A percentile compares a stretch with the other conserved stretches of the same genome.
Conservation (phyloP, 2,113 vertebrate species). For the Rhinopomastus cyanomelas region DNA sequence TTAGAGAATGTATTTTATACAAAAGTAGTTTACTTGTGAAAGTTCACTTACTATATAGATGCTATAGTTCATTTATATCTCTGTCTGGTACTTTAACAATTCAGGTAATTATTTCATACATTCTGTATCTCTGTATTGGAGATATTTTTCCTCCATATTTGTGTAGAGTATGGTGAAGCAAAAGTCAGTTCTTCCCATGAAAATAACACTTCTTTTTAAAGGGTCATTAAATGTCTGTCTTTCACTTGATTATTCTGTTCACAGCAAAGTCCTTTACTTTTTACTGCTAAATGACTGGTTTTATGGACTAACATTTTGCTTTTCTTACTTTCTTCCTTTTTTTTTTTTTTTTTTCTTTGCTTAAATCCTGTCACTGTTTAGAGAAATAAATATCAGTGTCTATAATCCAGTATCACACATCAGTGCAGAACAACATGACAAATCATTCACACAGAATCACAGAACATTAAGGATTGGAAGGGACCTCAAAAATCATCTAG, state of each 20-base stretch:
- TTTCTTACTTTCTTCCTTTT: background rate
- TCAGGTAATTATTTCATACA: background rate
- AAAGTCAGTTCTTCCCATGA: background rate
- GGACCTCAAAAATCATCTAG: too few relatives aligned
- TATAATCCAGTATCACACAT: background rate
- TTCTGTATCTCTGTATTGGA: background rate
- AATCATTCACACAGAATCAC: too few relatives aligned
- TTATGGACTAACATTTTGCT: constrained; percentile 45
- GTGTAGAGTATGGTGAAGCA: background rate
- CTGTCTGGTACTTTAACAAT: background rate
- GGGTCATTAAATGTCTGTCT: constrained; percentile 26
- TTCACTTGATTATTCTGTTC: constrained; percentile 43
- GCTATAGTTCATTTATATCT: background rate
- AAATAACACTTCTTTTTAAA: constrained; percentile 42
- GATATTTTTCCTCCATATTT: background rate
- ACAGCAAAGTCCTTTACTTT: constrained; percentile 52
- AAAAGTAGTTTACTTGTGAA: background rate
- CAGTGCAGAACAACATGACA: background rate
- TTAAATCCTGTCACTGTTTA: background rate
- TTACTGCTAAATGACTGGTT: constrained; percentile 60
- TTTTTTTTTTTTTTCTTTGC: background rate
- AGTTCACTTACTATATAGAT: background rate
- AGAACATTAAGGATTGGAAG: too few relatives aligned
- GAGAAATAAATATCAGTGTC: constrained; percentile 23
- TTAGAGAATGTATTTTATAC: background rate